Percentiles rank a stretch among this genome's conserved stretches.
phyloP scores from a whole-genome alignment of 2,113 vertebrate species.

The Bothrops jararaca region DNA sequence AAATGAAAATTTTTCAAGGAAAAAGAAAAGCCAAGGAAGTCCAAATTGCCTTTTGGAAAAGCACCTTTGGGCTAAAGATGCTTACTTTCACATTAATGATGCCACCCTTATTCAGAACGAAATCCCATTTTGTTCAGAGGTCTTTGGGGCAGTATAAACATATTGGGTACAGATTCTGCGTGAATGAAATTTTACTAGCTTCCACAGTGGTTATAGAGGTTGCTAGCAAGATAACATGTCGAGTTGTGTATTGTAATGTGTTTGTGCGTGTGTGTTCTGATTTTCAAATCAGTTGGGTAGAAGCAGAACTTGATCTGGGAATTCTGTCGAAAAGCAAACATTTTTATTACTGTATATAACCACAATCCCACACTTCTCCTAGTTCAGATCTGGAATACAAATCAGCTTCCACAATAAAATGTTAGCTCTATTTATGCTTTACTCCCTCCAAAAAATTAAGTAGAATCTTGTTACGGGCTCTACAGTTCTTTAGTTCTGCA shows the following conservation, averaged over 20 bases:
- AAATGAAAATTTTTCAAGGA: neutral
- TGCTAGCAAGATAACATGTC: neutral
- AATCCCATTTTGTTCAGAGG: neutral
- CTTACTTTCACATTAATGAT: neutral
- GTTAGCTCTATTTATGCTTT: neutral
- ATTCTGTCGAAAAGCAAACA: neutral
- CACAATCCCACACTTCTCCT: neutral
- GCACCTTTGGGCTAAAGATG: neutral
- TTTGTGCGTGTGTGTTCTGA: neutral
- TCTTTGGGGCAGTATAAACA: neutral
- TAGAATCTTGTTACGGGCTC: neutral
- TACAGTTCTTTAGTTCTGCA: neutral
- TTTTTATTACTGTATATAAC: neutral
- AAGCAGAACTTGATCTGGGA: neutral
- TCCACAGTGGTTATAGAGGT: neutral
- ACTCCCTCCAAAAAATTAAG: neutral
- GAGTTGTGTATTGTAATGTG: neutral
- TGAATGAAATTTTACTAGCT: neutral
- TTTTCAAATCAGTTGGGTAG: neutral
- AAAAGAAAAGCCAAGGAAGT: too few relatives aligned
- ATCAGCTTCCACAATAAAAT: neutral
- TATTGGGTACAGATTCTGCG: neutral
- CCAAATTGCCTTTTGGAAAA: neutral
- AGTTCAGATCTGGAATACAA: neutral
- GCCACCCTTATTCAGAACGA: neutral